Base-by-base conservation (phyloP, 2,888 invertebrate species). In the Polydrusus pterygomalis region DNA sequence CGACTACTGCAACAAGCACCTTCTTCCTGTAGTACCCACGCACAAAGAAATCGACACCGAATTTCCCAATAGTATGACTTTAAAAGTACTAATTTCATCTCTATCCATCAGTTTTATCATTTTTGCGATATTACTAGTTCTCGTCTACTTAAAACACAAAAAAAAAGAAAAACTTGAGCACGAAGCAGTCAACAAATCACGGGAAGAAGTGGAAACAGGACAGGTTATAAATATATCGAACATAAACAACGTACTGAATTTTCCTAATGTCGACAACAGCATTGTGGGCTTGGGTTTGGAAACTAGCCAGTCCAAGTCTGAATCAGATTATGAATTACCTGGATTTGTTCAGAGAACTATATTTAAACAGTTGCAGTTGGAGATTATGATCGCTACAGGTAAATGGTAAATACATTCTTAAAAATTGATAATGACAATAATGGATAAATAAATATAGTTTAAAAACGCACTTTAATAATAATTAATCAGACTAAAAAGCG, bases 1-100 rank as follows among this genome's bases (percentile, higher is more conserved):
- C 9, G 80, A 81, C 45, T 78, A 75, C 45, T 81, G 81, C 72
- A 81, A 81, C 56, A 80, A 77, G 13, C 65, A 79, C 18, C 62
- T 79, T 20, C 70, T 78, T 40, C 76, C 80, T 15, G 45, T 74
- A 56, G 17, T 62, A 11, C 11, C 68, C 18, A n/a, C 64, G 17
- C n/a, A 6, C 3, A 17, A 64, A 25, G 6, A 10, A 10, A 18
- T 34, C 18, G 15, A 17, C 8, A 38, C 0, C 13, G 10, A 62
- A 17, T 25, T 25, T 40, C 43, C 58, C 30, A 43, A 78, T 2
- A 60, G 11, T 9, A 34, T 72, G 18, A 71, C 77, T 7, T 40
- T 74, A 17, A 77, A 75, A 51, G 60, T 78, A 17, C 49, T 79
- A 11, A 18, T 70, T 13, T 25, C 77, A 0, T 79, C 78, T 0